Base-by-base conservation (phyloP, 2,888 invertebrate genomes). In the Erebia aethiops region DNA sequence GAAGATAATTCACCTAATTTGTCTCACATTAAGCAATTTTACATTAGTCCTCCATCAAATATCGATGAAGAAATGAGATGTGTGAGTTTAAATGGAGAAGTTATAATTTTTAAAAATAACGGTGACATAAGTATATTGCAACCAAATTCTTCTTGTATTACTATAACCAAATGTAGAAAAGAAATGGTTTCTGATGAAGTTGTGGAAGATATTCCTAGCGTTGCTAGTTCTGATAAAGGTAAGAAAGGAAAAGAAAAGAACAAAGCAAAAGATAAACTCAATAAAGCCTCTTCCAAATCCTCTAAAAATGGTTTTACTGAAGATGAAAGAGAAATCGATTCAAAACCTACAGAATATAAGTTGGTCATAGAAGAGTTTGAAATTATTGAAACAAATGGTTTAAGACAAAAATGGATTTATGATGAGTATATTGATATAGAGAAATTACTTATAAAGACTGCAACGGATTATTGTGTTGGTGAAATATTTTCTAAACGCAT, bases 401-500 rank as follows among this genome's bases (percentile, higher is more conserved):
- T 85, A 5, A 83, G 84, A 75, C 84, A 89, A 79, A 85, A 81
- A 71, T 90, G 89, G 85, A 74, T 83, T 35, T 76, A 84, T 41
- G 81, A 87, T 70, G 75, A 73, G 52, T 75, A 82, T 26, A 75
- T 75, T 73, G 75, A 82, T 61, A 80, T 87, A 66, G 90, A 91
- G 78, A 88, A 86, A 71, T 73, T 92, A 35, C 78, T 92, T 2
- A 84, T 88, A 64, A 85, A 87, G 70, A 91, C 89, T 14, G 91
- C 91, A n/a, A 89, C 89, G 14, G 92, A 93, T 80, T 91, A 83
- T 80, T 87, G 84, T 72, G 74, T 87, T 61, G 89, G 88, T 13
- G 92, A 93, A 82, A 79, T 92, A 73, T 92, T 88, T 81, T 87
- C 90, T 7, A 88, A 86, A 49, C 85, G 92, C 21, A 88, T 88